These are phyloP conservation scores for Drosophila simulans DNA, from an alignment of 1,140 invertebrate species.

Conservation along the genomic window DNA sequence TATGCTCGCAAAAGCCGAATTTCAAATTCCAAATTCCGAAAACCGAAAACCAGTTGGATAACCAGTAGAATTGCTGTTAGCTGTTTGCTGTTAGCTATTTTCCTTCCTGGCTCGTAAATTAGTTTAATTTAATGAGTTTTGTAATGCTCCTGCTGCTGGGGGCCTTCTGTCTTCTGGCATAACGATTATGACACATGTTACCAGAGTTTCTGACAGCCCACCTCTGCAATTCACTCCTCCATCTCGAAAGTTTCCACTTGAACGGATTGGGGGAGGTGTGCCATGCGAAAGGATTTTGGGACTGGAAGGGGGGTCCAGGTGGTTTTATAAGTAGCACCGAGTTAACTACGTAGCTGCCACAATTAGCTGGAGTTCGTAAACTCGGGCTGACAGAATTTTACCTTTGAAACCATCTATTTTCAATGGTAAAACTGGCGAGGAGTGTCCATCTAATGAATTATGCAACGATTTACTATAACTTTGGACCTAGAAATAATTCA, in stretches of 20 bases:
- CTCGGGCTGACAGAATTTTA: neutral
- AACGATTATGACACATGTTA: slow-evolving; percentile 80
- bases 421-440: neutral
- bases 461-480: neutral
- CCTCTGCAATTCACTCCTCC: neutral
- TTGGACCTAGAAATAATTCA: neutral
- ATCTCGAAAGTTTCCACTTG: neutral
- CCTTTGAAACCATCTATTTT: neutral
- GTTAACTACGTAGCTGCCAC: neutral
- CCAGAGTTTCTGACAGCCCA: slow-evolving; percentile 47
- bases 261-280: neutral
- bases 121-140: slow-evolving; percentile 81
- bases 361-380: slow-evolving; percentile 10
- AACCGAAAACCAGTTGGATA: neutral
- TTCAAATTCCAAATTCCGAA: neutral
- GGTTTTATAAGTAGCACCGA: neutral
- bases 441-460: neutral
- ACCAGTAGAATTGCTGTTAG: neutral
- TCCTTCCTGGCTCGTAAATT: slow-evolving; percentile 55
- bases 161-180: slow-evolving; percentile 45
- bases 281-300: neutral
- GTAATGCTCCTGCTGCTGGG: slow-evolving; percentile 41
- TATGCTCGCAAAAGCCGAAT: slow-evolving; percentile 66
- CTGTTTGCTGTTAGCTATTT: neutral
- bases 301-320: neutral